Evolutionary conservation across 2,797 vertebrate genomes (phyloP).

Genomic region (Thamnophis elegans): DNA sequence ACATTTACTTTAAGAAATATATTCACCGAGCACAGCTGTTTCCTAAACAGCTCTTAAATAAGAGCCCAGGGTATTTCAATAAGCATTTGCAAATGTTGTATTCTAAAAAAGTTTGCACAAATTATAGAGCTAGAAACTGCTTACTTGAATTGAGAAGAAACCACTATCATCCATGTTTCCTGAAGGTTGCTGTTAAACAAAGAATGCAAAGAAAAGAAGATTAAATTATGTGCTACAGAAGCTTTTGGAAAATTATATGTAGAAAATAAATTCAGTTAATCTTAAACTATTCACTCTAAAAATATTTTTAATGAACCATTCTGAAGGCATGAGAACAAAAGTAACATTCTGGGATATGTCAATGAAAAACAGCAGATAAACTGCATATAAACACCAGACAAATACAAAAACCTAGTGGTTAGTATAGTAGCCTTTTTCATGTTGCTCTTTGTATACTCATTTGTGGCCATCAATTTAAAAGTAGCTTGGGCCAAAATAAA

Average conservation of each 20-base stretch:
- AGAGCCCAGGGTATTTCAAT: background rate
- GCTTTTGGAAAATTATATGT: slow-evolving; percentile 18
- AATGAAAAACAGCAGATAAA: background rate
- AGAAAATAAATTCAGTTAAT: background rate
- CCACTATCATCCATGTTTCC: slow-evolving; percentile 99
- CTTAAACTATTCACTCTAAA: background rate
- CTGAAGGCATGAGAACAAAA: background rate
- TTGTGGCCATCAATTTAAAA: background rate
- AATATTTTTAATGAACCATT: background rate
- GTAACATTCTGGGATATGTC: background rate
- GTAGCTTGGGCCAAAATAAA: background rate
- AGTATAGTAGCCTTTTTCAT: background rate
- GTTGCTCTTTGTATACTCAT: background rate
- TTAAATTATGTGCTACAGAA: slow-evolving; percentile 28
- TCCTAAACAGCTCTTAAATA: slow-evolving; percentile 24
- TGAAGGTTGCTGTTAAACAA: slow-evolving; percentile 87
- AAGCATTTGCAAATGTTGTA: background rate
- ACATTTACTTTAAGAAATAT: slow-evolving; percentile 17
- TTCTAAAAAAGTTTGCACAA: background rate
- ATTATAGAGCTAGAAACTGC: slow-evolving; percentile 64
- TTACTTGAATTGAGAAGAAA: slow-evolving; percentile 98
- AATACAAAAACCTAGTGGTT: background rate
- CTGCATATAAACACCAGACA: background rate
- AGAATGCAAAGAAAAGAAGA: slow-evolving; percentile 31
- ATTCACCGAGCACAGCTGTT: slow-evolving; percentile 23